These are phyloP conservation scores for Dromas ardeola DNA, from an alignment of 2,113 vertebrate genomes.

Conservation along the genomic window DNA sequence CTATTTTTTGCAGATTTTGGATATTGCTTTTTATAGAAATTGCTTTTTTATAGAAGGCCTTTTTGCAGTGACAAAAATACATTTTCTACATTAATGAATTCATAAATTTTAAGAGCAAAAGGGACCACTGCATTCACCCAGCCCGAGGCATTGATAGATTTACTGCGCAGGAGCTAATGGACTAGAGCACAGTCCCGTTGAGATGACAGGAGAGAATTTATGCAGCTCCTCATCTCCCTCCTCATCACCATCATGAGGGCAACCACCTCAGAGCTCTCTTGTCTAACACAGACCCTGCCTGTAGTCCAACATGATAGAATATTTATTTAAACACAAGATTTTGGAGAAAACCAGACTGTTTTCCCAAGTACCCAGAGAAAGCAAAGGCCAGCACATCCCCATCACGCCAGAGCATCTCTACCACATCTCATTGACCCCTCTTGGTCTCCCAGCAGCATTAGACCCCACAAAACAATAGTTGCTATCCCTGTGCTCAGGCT, in stretches of 20 bases:
- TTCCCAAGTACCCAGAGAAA: neutral
- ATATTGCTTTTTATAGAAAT: neutral
- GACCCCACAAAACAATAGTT: neutral
- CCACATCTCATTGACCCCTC: neutral
- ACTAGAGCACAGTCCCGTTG: neutral
- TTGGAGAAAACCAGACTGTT: neutral
- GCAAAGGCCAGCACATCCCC: neutral
- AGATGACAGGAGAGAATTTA: neutral
- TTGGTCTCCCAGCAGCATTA: neutral
- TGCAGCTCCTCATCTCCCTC: neutral
- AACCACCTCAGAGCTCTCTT: neutral
- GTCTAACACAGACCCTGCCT: neutral
- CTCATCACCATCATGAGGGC: neutral
- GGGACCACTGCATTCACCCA: neutral
- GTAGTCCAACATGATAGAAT: neutral
- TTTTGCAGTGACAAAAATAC: neutral
- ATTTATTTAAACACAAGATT: neutral
- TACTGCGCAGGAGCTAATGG: conserved; percentile 17
- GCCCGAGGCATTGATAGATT: conserved; percentile 20
- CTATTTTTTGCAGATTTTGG: neutral
- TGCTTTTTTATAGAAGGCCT: neutral
- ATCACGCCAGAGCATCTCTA: neutral
- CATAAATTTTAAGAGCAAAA: conserved; percentile 21
- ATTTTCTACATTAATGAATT: neutral
- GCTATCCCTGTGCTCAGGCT: neutral